Evolutionary conservation across 2,888 invertebrate genomes (phyloP).

Genomic region (Ephialtes manifestator): DNA sequence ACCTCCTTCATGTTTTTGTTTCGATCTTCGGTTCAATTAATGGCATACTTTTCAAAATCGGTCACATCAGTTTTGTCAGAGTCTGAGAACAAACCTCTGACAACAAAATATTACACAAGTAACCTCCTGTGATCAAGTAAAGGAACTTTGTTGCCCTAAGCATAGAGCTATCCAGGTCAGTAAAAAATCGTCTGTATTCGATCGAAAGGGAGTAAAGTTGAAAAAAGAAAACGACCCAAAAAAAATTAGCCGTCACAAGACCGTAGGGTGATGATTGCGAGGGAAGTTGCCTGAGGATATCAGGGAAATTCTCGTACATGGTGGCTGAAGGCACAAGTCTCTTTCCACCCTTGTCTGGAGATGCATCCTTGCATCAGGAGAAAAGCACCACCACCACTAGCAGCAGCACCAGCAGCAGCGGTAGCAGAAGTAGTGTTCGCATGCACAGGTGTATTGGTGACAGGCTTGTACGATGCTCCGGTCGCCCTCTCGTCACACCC

Average conservation of each 20-base stretch:
- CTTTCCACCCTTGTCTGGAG: conserved; percentile 12
- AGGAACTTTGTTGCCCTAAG: no score
- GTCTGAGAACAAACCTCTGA: no score
- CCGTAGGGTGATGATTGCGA: conserved; percentile 25
- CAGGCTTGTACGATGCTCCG: conserved; percentile 33
- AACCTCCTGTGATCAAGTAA: no score
- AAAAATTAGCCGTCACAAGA: background rate
- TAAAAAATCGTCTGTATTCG: background rate
- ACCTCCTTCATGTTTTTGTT: no score
- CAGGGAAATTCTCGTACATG: conserved; percentile 46
- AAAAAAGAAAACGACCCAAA: conserved; percentile 11
- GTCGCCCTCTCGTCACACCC: conserved; percentile 49
- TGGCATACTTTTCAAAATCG: no score
- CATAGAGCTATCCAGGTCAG: background rate
- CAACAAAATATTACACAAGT: no score
- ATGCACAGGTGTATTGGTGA: conserved; percentile 60
- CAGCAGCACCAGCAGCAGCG: background rate
- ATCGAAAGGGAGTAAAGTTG: background rate
- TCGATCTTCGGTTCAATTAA: no score
- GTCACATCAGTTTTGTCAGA: no score
- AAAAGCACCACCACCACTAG: no score
- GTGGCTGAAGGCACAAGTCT: conserved; percentile 28
- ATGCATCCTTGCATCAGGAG: conserved; percentile 34
- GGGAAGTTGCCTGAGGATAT: conserved; percentile 30
- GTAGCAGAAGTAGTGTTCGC: conserved; percentile 15